Conservation (phyloP, 2,797 vertebrate genomes). For the Channallabes apus region DNA sequence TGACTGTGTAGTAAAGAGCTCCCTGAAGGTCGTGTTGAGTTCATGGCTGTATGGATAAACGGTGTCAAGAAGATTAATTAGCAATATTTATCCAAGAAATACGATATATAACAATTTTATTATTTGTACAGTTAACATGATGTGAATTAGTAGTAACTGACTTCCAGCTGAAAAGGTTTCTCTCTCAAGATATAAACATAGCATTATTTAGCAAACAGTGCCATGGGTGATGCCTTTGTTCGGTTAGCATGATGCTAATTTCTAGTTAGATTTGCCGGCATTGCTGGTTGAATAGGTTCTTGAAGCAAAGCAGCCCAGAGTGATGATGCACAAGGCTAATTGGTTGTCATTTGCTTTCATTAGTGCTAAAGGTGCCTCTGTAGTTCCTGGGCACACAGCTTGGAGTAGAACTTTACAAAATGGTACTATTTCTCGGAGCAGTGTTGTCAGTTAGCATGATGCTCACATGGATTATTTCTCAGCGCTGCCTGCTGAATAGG, state of each 20-base stretch:
- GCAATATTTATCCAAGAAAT: neutral
- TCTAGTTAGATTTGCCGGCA: neutral
- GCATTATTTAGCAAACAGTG: neutral
- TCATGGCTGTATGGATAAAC: neutral
- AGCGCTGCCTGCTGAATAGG: slow-evolving; percentile 88
- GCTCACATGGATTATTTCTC: slow-evolving; percentile 56
- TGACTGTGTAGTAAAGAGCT: slow-evolving; percentile 70
- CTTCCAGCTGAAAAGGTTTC: neutral
- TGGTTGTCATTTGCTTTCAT: no score
- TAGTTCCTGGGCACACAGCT: neutral
- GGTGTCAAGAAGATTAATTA: neutral
- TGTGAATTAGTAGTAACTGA: neutral
- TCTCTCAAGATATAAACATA: neutral
- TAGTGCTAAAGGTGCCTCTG: neutral
- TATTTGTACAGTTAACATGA: neutral
- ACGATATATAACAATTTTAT: neutral
- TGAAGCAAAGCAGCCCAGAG: neutral
- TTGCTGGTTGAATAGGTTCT: neutral
- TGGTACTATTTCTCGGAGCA: neutral
- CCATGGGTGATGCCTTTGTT: neutral
- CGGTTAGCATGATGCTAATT: slow-evolving; percentile 1
- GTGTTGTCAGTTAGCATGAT: neutral
- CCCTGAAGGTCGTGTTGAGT: slow-evolving; percentile 82
- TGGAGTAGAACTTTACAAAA: neutral
- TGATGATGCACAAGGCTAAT: neutral